A percentile compares a stretch with the other conserved stretches of the same genome.
These are phyloP conservation scores for Laspeyria flexula DNA, from an alignment of 2,888 invertebrate genomes.

Conservation along the genomic window DNA sequence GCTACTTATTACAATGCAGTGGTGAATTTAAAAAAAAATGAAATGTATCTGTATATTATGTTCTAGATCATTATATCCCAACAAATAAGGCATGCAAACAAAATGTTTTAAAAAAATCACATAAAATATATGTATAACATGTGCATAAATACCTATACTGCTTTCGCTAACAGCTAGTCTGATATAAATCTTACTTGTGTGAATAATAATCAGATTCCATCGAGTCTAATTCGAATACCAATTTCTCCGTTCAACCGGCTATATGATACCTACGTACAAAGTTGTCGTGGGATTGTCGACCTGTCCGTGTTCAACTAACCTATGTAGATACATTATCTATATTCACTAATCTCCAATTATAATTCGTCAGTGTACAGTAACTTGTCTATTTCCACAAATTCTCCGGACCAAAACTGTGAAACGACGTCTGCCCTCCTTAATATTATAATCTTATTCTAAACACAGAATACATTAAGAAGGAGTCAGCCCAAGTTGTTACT, in stretches of 20 bases:
- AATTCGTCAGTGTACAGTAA: slow-evolving; percentile 66
- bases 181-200: no score
- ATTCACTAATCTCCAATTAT: slow-evolving; percentile 73
- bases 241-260: slow-evolving; percentile 31
- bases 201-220: background rate
- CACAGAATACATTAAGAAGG: slow-evolving; percentile 79
- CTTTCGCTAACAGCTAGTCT: no score
- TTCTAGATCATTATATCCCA: no score
- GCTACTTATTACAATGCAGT: no score
- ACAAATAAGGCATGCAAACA: no score
- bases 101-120: no score
- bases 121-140: no score
- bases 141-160: no score
- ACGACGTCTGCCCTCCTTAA: slow-evolving; percentile 66
- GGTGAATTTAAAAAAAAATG: no score
- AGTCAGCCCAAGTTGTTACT: slow-evolving; percentile 55
- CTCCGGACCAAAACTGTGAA: slow-evolving; percentile 52
- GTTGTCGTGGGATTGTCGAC: slow-evolving; percentile 24
- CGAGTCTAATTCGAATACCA: slow-evolving; percentile 10
- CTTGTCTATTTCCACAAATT: slow-evolving; percentile 60
- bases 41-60: no score
- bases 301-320: slow-evolving; percentile 23
- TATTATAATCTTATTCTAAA: slow-evolving; percentile 85
- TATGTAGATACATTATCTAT: slow-evolving; percentile 37
- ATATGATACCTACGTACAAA: slow-evolving; percentile 22